Conservation (phyloP, 2,888 invertebrate species). For the Laothoe populi region DNA sequence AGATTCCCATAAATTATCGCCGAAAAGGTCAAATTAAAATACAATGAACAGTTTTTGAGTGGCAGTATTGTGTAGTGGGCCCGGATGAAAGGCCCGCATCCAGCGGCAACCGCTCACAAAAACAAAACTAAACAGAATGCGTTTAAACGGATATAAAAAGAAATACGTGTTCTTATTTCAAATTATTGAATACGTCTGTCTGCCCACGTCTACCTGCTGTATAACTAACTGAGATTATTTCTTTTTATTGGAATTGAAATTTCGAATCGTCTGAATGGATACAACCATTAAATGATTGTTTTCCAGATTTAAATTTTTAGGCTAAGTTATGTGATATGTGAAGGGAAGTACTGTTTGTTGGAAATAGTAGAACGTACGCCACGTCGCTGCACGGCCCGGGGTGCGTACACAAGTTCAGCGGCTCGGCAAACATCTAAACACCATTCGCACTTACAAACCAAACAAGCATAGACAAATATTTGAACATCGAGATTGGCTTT, state of each 20-base stretch:
- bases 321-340: slow-evolving; percentile 38
- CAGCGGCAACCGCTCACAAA: slow-evolving; percentile 72
- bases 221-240: slow-evolving; percentile 53
- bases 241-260: slow-evolving; percentile 71
- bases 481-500: slow-evolving; percentile 73
- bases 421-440: slow-evolving; percentile 80
- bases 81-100: slow-evolving; percentile 81
- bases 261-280: slow-evolving; percentile 67
- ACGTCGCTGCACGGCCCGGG: slow-evolving; percentile 56
- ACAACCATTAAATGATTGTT: slow-evolving; percentile 46
- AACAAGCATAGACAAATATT: slow-evolving; percentile 81
- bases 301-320: slow-evolving; percentile 40
- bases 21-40: slow-evolving; percentile 85
- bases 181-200: slow-evolving; percentile 82
- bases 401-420: slow-evolving; percentile 74
- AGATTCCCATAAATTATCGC: slow-evolving; percentile 83
- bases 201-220: slow-evolving; percentile 81
- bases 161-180: slow-evolving; percentile 82
- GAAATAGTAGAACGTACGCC: slow-evolving; percentile 64
- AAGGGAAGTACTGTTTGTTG: slow-evolving; percentile 74
- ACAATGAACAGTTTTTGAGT: slow-evolving; percentile 85
- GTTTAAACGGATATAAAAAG: slow-evolving; percentile 84
- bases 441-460: slow-evolving; percentile 83
- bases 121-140: slow-evolving; percentile 84
- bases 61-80: slow-evolving; percentile 81